Evolutionary conservation across 2,888 invertebrate species (phyloP).

Genomic region (Agapostemon virescens): DNA sequence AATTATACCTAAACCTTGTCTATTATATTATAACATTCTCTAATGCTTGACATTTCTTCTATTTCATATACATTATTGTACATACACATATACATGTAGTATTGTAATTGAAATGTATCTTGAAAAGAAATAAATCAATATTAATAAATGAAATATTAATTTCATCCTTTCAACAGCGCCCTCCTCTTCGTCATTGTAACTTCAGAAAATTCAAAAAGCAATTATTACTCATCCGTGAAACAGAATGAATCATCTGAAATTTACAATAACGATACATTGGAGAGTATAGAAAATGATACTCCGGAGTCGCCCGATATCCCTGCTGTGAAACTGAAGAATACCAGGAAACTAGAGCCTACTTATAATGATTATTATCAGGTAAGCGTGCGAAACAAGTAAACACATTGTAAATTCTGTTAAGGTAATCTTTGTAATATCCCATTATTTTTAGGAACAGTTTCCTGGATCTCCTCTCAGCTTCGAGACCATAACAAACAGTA

Average conservation of each 20-base stretch:
- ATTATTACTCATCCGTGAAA: slow-evolving; percentile 73
- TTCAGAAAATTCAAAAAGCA: slow-evolving; percentile 82
- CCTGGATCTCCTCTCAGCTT: slow-evolving; percentile 41
- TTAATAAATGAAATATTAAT: not conserved
- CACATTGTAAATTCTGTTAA: not conserved
- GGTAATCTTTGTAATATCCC: not conserved
- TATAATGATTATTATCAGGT: slow-evolving; percentile 57
- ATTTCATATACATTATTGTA: not conserved
- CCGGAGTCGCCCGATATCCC: slow-evolving; percentile 39
- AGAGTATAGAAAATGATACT: slow-evolving; percentile 39
- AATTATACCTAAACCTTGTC: not conserved
- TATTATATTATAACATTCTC: not conserved
- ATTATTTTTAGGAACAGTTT: slow-evolving; percentile 2
- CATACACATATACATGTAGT: no score
- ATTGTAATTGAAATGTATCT: not conserved
- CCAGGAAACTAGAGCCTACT: slow-evolving; percentile 49
- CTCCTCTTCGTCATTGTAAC: slow-evolving; percentile 84
- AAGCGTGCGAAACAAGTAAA: slow-evolving; percentile 24
- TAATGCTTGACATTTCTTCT: not conserved
- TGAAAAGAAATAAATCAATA: not conserved
- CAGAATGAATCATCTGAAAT: slow-evolving; percentile 56
- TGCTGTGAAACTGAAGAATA: slow-evolving; percentile 33
- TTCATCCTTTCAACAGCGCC: slow-evolving; percentile 81
- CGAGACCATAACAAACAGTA: slow-evolving; percentile 44
- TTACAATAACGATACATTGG: slow-evolving; percentile 67